Evolutionary conservation across 1,140 invertebrate genomes (phyloP).

Genomic region (Drosophila bifasciata): DNA sequence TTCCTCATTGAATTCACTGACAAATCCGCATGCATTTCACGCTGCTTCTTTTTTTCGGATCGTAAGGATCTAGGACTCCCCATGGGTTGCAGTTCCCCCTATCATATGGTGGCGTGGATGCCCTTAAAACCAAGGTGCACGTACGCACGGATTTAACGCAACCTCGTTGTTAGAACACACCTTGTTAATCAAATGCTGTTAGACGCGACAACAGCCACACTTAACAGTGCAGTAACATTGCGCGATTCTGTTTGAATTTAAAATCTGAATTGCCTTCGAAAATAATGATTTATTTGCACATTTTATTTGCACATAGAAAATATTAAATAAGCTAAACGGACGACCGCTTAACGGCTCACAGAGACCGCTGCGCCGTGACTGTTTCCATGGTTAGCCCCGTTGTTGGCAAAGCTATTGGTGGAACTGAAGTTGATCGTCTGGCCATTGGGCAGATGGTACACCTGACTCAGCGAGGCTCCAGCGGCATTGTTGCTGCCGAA

Average conservation of each 20-base stretch:
- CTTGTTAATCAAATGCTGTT: neutral
- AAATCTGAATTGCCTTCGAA: neutral
- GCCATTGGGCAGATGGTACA: constrained; percentile 79
- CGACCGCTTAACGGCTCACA: constrained; percentile 49
- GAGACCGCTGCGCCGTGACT: constrained; percentile 72
- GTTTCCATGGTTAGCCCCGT: constrained; percentile 67
- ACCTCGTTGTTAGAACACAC: too few relatives aligned
- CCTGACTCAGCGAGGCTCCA: constrained; percentile 76
- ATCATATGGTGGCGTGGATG: too few relatives aligned
- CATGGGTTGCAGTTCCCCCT: too few relatives aligned
- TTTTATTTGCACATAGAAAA: constrained; percentile 19
- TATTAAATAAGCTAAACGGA: neutral
- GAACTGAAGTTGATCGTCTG: constrained; percentile 80
- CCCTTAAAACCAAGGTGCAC: too few relatives aligned
- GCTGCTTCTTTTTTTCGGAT: too few relatives aligned
- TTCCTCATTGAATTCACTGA: too few relatives aligned
- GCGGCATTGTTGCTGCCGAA: constrained; percentile 73
- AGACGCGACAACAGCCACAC: neutral
- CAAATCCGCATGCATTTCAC: too few relatives aligned
- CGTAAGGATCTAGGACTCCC: too few relatives aligned
- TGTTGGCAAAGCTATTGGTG: constrained; percentile 82
- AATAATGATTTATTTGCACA: constrained; percentile 45
- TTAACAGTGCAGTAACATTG: neutral
- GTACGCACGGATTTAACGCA: too few relatives aligned
- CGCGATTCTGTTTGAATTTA: too few relatives aligned